phyloP scores from a whole-genome alignment of 2,797 vertebrate genomes.

The Lacerta bilineata region DNA sequence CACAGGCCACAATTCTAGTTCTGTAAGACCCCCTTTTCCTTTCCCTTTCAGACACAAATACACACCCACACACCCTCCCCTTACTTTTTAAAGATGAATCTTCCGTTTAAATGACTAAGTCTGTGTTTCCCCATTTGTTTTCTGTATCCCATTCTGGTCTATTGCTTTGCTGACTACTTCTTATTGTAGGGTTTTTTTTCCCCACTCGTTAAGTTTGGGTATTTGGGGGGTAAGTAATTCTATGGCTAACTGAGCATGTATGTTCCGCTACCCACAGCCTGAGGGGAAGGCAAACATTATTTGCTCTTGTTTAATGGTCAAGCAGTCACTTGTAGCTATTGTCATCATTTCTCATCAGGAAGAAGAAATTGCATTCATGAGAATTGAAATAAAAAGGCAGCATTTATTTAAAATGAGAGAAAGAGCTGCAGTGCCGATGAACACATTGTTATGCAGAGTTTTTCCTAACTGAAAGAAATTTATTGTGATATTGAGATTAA shows the following conservation, averaged over 20 bases:
- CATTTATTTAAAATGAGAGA: background rate
- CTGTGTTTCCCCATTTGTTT: background rate
- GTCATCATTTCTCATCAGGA: slow-evolving; percentile 27
- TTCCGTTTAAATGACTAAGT: background rate
- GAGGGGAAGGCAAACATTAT: accelerated
- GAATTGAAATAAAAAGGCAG: slow-evolving; percentile 1
- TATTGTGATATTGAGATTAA: background rate
- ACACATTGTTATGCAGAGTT: background rate
- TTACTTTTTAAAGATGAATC: no score
- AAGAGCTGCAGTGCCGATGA: background rate
- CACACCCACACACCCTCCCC: no score
- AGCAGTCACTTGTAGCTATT: slow-evolving; percentile 15
- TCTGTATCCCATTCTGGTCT: background rate
- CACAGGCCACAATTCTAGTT: no score
- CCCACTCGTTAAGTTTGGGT: slow-evolving; percentile 21
- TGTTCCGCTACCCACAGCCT: background rate
- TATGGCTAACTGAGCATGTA: background rate
- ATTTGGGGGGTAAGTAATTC: background rate
- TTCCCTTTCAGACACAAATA: no score
- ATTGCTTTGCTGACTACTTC: background rate
- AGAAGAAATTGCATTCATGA: slow-evolving; percentile 17
- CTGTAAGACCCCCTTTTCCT: no score
- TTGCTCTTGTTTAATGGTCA: slow-evolving; percentile 31
- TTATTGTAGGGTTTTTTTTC: background rate
- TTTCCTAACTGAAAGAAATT: background rate